Base-by-base conservation (phyloP, 2,113 vertebrate species). In the Callipepla squamata region DNA sequence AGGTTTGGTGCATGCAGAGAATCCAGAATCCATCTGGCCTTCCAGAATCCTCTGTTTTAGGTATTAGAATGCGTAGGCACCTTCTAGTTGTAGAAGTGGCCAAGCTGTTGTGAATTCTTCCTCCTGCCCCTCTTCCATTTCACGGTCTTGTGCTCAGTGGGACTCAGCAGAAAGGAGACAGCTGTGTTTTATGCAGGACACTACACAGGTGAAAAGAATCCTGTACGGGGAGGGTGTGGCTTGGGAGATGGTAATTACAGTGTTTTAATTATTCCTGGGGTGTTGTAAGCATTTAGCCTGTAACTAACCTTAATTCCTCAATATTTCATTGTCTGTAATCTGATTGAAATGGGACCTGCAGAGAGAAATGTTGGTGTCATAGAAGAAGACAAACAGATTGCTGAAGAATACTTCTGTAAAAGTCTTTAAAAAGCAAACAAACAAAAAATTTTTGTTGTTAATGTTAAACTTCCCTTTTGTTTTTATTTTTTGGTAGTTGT, bases 141-240 rank as follows among this genome's bases (percentile, higher is more conserved):
- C 32, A 15, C 7, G 13, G 44, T 51, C 25, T 51, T 65, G 16
- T 67, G 36, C 55, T 65, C 28, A 50, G 55, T 19, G 51, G 42
- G 62, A 45, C 42, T 50, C 38, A 42, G 44, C 26, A 55, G 66
- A 45, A 32, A 30, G 14, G 30, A 68, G 28, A 51, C 38, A 28
- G 55, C 38, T 2, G 7, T 10, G 0, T 47, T 48, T 21, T 12
- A 11, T 38, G 8, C 13, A 18, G 7, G 21, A 32, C 69, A 15
- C 65, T 58, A 3, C 8, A 34, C 0, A 38, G 23, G 47, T 63
- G 32, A 45, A 55, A 51, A 81, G 38, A 76, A 38, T 68, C 17
- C 57, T 63, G 3, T 72, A 3, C 0, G 2, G 62, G 45, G 74
- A 81, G 30, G n/a, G 28, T 85, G 47, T 51, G 66, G 25, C 23